Percentiles rank a stretch among this genome's conserved stretches.
phyloP scores from a whole-genome alignment of 2,113 vertebrate species.

The Eleginops maclovinus region DNA sequence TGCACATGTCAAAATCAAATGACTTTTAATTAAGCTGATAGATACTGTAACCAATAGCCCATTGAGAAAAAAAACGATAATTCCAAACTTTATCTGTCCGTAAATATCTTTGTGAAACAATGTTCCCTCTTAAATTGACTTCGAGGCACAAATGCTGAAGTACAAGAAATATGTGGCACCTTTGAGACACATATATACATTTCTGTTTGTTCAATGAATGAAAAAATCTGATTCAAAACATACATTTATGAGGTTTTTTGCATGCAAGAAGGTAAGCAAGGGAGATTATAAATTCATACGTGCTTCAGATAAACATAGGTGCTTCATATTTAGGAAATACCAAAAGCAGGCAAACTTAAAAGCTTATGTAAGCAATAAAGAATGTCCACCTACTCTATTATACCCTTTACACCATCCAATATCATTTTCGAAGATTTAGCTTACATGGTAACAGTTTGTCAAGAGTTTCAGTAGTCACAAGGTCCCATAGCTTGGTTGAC shows the following conservation, averaged over 20 bases:
- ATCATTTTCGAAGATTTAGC: no score
- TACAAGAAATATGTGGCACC: background rate
- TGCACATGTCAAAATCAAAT: background rate
- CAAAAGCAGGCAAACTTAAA: background rate
- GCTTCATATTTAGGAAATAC: constrained; percentile 17
- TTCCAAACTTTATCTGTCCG: background rate
- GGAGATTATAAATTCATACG: constrained; percentile 28
- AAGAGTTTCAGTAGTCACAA: background rate
- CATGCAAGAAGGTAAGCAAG: constrained; percentile 51
- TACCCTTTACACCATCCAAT: background rate
- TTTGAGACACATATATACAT: background rate
- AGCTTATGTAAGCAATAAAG: background rate
- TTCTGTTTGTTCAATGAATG: background rate
- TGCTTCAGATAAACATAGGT: no score
- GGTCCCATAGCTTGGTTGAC: no score
- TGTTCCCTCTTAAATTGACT: background rate
- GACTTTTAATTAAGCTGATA: no score
- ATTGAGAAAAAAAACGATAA: background rate
- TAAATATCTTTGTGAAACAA: background rate
- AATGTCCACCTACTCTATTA: background rate
- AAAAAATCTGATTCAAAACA: background rate
- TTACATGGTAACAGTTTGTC: background rate
- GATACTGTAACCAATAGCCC: background rate
- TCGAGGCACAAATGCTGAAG: background rate
- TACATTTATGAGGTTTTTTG: constrained; percentile 14